A percentile compares a stretch with the other conserved stretches of the same genome.
phyloP scores from a whole-genome alignment of 2,797 vertebrate species.

The Benthosema pterotum region DNA sequence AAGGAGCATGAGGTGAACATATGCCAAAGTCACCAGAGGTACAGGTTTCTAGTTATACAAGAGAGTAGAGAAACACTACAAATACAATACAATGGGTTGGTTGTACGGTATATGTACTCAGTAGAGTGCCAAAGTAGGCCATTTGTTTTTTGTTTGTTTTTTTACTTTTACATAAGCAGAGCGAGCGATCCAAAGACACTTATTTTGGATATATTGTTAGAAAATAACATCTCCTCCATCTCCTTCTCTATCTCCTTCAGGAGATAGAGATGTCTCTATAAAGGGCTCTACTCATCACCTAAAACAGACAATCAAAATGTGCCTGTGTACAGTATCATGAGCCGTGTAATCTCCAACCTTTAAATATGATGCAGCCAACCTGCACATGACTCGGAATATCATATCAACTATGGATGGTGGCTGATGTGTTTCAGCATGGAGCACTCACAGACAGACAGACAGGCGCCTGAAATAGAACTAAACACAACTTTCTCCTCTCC shows the following conservation, averaged over 20 bases:
- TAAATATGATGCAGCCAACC: slow-evolving; percentile 3
- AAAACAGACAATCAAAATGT: too few species aligned
- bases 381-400: slow-evolving; percentile 11
- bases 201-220: too few species aligned
- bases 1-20: slow-evolving; percentile 69
- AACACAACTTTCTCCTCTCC: slow-evolving; percentile 9
- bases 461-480: slow-evolving; percentile 29
- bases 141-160: too few species aligned
- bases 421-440: slow-evolving; percentile 36
- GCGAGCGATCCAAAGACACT: too few species aligned
- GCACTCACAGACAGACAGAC: slow-evolving; percentile 25
- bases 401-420: slow-evolving; percentile 19
- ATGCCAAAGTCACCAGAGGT: slow-evolving; percentile 38
- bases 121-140: too few species aligned
- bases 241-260: too few species aligned
- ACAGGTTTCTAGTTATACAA: not conserved
- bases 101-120: too few species aligned
- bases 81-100: not conserved
- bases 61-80: not conserved
- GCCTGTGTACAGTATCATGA: too few species aligned
- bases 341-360: not conserved
- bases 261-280: too few species aligned
- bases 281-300: too few species aligned
- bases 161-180: too few species aligned
- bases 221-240: too few species aligned